Evolutionary conservation across 2,113 vertebrate genomes (phyloP).

Genomic region (Anas platyrhynchos): DNA sequence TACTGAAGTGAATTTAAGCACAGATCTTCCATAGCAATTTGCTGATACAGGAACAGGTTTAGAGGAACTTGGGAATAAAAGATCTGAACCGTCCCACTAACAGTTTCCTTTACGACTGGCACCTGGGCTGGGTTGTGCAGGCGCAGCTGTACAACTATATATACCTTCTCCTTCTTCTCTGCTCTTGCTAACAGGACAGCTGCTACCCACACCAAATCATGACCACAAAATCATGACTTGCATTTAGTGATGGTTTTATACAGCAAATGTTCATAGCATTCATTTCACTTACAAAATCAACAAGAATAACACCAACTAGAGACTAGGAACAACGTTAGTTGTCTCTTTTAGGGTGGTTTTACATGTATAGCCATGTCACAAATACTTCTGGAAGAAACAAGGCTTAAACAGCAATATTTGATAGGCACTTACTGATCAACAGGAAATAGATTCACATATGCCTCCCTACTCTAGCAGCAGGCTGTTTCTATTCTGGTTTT

Average conservation of each 20-base stretch:
- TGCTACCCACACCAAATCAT: not conserved
- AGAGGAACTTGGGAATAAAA: not conserved
- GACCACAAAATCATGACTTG: not conserved
- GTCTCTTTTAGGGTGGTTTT: not conserved
- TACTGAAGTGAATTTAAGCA: not conserved
- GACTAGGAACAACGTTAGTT: not conserved
- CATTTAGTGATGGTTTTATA: not conserved
- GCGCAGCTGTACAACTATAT: not conserved
- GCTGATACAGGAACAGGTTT: not conserved
- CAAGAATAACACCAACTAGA: not conserved
- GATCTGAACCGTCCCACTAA: not conserved
- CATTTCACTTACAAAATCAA: not conserved
- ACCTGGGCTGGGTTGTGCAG: not conserved
- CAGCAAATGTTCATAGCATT: not conserved
- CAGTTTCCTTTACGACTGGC: not conserved
- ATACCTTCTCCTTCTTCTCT: not conserved
- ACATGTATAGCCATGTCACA: not conserved
- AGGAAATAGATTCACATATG: not conserved
- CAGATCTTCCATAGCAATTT: not conserved
- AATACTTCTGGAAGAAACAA: not conserved
- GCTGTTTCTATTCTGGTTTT: not conserved
- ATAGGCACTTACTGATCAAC: not conserved
- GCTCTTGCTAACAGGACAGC: not conserved
- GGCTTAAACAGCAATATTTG: not conserved
- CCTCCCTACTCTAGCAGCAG: not conserved